Conservation (phyloP, 2,888 invertebrate genomes). For the Tridacna gigas region DNA sequence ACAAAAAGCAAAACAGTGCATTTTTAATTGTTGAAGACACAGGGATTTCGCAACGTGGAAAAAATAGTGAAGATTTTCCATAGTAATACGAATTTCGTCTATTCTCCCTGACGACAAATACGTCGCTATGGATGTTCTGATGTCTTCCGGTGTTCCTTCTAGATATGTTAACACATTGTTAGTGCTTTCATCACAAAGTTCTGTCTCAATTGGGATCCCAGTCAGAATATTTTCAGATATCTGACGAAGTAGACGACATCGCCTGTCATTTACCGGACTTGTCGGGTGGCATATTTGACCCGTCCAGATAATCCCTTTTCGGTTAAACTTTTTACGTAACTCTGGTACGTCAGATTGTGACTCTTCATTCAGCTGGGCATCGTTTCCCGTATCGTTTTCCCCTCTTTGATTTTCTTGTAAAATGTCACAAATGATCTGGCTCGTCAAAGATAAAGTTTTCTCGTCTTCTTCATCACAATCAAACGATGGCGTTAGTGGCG, state of each 20-base stretch:
- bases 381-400: not conserved
- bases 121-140: slow-evolving; percentile 36
- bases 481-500: slow-evolving; percentile 1
- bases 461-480: slow-evolving; percentile 8
- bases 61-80: slow-evolving; percentile 51
- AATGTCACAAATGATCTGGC: slow-evolving; percentile 24
- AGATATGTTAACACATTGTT: slow-evolving; percentile 41
- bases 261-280: slow-evolving; percentile 5
- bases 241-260: slow-evolving; percentile 18
- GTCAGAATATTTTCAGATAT: slow-evolving; percentile 22
- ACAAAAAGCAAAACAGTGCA: slow-evolving; percentile 49
- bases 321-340: not conserved
- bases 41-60: slow-evolving; percentile 53
- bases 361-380: not conserved
- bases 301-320: not conserved
- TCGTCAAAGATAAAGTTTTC: slow-evolving; percentile 11
- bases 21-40: slow-evolving; percentile 43
- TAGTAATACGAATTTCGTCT: slow-evolving; percentile 31
- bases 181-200: not conserved
- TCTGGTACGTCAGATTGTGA: not conserved
- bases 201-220: slow-evolving; percentile 5
- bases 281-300: slow-evolving; percentile 18
- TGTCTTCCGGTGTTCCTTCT: slow-evolving; percentile 38
- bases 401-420: not conserved
- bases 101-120: slow-evolving; percentile 57